phyloP scores from a whole-genome alignment of 2,113 vertebrate species.

The Mirza zaza region DNA sequence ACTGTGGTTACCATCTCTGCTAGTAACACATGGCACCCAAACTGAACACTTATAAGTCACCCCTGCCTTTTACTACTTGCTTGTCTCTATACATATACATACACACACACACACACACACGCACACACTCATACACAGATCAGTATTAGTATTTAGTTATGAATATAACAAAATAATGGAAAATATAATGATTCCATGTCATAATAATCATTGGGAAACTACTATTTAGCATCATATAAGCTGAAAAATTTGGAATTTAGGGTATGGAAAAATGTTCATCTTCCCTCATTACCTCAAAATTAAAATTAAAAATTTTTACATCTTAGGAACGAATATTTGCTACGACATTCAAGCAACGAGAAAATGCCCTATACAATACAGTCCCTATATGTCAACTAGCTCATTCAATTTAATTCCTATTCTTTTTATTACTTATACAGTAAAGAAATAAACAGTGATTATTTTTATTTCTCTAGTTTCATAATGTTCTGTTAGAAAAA shows the following conservation, averaged over 20 bases:
- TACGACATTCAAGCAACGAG: background rate
- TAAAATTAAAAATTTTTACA: background rate
- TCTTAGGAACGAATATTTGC: background rate
- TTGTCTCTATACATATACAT: background rate
- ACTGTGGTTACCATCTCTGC: background rate
- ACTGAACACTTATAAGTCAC: background rate
- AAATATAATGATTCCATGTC: background rate
- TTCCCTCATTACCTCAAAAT: background rate
- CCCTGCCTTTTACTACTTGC: background rate
- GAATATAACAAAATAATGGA: background rate
- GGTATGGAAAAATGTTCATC: background rate
- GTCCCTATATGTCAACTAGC: background rate
- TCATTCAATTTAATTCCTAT: background rate
- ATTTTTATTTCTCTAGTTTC: background rate
- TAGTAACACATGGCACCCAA: background rate
- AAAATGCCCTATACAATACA: background rate
- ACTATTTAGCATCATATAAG: background rate
- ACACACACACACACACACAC: background rate
- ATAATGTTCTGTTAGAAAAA: background rate
- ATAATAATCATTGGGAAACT: background rate
- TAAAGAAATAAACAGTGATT: background rate
- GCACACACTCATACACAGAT: background rate
- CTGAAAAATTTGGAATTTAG: background rate
- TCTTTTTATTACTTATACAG: background rate
- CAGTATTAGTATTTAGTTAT: background rate